These are phyloP conservation scores for Leucozona laternaria DNA, from an alignment of 2,888 invertebrate genomes.

Conservation along the genomic window DNA sequence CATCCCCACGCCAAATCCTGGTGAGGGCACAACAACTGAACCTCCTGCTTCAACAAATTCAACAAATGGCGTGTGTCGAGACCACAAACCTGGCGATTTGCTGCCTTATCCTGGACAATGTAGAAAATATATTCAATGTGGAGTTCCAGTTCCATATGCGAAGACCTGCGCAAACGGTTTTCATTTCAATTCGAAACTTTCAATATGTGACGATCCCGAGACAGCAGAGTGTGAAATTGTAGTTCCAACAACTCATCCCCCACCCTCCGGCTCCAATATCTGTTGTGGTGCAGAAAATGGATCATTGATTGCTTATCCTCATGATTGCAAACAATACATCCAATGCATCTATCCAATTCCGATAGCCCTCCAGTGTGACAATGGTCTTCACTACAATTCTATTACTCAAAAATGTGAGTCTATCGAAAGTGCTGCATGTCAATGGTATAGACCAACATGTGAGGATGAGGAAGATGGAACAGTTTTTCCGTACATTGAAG, in stretches of 20 bases:
- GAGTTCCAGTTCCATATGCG: slow-evolving; percentile 68
- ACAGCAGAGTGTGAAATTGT: slow-evolving; percentile 62
- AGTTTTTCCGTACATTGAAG: slow-evolving; percentile 74
- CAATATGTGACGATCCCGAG: slow-evolving; percentile 73
- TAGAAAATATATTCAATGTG: slow-evolving; percentile 74
- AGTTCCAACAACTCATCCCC: slow-evolving; percentile 1
- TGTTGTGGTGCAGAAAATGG: slow-evolving; percentile 50
- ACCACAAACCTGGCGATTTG: slow-evolving; percentile 50
- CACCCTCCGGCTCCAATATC: slow-evolving; percentile 27
- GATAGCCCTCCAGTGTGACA: slow-evolving; percentile 65
- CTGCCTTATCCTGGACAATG: slow-evolving; percentile 73
- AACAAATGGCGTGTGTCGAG: slow-evolving; percentile 70
- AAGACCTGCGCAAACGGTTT: slow-evolving; percentile 52
- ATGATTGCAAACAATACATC: slow-evolving; percentile 71
- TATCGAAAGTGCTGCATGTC: slow-evolving; percentile 78
- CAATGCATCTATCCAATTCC: slow-evolving; percentile 75
- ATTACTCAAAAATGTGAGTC: slow-evolving; percentile 51
- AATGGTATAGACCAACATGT: slow-evolving; percentile 29
- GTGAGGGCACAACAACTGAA: background rate
- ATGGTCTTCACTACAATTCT: slow-evolving; percentile 76
- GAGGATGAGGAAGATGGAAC: slow-evolving; percentile 76
- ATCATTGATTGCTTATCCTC: slow-evolving; percentile 64
- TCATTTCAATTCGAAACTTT: slow-evolving; percentile 65
- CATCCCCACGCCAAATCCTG: slow-evolving; percentile 18
- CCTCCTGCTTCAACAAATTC: slow-evolving; percentile 47